Evolutionary conservation across 2,113 vertebrate species (phyloP).

Genomic region (Upupa epops): DNA sequence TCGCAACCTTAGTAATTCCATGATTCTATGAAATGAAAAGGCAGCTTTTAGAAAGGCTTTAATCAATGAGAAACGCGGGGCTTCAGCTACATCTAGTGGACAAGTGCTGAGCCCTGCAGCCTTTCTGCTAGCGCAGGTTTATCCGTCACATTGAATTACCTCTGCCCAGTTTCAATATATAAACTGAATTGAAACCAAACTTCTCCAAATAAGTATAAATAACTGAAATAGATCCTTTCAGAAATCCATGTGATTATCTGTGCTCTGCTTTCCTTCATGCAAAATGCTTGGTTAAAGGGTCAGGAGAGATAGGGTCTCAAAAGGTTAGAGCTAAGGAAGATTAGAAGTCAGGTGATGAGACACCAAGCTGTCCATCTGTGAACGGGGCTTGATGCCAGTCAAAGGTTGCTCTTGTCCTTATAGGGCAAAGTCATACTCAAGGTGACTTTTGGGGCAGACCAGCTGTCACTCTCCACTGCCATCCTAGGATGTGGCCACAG

Average conservation of each 20-base stretch:
- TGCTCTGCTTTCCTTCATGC: neutral
- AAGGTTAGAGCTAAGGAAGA: neutral
- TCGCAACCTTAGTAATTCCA: too few relatives aligned
- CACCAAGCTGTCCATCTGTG: fast-evolving
- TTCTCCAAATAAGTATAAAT: neutral
- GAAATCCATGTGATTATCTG: neutral
- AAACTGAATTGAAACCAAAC: neutral
- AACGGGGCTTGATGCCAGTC: fast-evolving
- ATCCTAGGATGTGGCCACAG: neutral
- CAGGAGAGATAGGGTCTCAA: neutral
- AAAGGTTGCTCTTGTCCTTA: neutral
- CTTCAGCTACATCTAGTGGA: conserved; percentile 73
- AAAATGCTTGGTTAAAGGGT: neutral
- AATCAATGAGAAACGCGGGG: conserved; percentile 3
- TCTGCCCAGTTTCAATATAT: neutral
- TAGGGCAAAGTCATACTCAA: neutral
- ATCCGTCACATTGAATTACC: neutral
- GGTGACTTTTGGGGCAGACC: neutral
- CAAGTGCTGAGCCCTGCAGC: neutral
- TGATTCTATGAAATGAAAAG: neutral
- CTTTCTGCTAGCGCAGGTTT: neutral
- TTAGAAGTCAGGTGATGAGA: fast-evolving
- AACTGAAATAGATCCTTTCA: neutral
- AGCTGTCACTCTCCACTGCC: neutral
- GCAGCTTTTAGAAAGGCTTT: neutral